Conservation (phyloP, 2,888 invertebrate genomes). For the Ormyrus rosae region DNA sequence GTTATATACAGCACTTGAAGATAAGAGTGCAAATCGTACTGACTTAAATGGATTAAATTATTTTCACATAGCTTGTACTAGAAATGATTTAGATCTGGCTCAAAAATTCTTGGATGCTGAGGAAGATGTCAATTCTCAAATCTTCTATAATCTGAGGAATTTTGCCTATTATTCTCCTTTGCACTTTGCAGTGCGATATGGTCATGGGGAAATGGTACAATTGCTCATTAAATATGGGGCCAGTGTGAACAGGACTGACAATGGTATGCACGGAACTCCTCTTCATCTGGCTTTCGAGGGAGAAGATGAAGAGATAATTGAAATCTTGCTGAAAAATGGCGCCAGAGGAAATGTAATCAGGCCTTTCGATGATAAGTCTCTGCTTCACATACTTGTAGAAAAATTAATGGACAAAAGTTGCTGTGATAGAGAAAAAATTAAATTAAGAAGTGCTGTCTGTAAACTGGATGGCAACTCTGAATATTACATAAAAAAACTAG, state of each 20-base stretch:
- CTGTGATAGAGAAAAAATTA: not conserved
- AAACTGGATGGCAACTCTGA: not conserved
- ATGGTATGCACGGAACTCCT: conserved; percentile 2
- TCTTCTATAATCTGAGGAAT: not conserved
- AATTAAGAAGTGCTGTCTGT: not conserved
- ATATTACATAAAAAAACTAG: not conserved
- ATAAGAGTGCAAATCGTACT: not conserved
- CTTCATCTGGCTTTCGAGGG: conserved; percentile 6
- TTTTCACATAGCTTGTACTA: conserved; percentile 29
- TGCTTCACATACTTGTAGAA: conserved; percentile 8
- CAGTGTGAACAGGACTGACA: not conserved
- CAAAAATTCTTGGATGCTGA: not conserved
- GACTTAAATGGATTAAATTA: conserved; percentile 23
- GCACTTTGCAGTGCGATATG: conserved; percentile 24
- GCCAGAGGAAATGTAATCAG: not conserved
- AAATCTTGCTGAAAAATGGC: conserved; percentile 3
- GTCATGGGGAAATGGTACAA: not conserved
- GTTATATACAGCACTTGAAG: not conserved
- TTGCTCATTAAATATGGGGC: conserved; percentile 8
- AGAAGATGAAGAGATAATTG: not conserved
- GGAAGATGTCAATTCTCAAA: not conserved
- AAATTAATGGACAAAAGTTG: not conserved
- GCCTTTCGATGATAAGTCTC: not conserved
- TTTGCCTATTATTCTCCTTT: conserved; percentile 1
- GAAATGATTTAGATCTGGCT: not conserved